Conservation (phyloP, 2,888 invertebrate species). For the Lottia gigantea region DNA sequence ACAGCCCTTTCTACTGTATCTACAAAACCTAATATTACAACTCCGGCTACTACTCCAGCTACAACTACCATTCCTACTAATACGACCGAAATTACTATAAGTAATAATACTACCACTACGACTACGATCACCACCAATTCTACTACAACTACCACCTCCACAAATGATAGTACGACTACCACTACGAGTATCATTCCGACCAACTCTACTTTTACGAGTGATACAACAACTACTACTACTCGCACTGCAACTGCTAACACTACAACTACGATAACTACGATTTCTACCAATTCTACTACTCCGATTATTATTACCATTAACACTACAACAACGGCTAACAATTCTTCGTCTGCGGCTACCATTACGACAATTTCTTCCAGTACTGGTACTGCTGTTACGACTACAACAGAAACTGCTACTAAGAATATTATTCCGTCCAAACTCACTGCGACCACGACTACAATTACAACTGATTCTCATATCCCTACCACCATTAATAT, state of each 20-base stretch:
- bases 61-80: constrained; percentile 11
- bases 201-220: constrained; percentile 6
- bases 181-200: constrained; percentile 7
- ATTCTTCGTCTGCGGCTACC: no score
- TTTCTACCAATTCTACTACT: neutral
- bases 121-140: constrained; percentile 11
- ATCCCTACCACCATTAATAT: no score
- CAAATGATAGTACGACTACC: constrained; percentile 6
- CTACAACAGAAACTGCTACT: no score
- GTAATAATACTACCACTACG: constrained; percentile 13
- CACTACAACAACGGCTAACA: neutral
- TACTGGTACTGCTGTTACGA: no score
- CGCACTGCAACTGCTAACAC: neutral
- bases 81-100: no score
- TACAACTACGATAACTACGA: neutral
- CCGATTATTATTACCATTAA: neutral
- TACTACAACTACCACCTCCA: constrained; percentile 6
- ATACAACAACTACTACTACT: neutral
- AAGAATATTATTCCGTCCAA: no score
- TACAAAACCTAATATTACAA: no score
- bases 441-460: no score
- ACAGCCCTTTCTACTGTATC: no score
- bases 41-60: no score
- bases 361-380: no score
- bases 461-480: no score